Base-by-base conservation (phyloP, 2,888 invertebrate species). In the Cerastoderma edule region DNA sequence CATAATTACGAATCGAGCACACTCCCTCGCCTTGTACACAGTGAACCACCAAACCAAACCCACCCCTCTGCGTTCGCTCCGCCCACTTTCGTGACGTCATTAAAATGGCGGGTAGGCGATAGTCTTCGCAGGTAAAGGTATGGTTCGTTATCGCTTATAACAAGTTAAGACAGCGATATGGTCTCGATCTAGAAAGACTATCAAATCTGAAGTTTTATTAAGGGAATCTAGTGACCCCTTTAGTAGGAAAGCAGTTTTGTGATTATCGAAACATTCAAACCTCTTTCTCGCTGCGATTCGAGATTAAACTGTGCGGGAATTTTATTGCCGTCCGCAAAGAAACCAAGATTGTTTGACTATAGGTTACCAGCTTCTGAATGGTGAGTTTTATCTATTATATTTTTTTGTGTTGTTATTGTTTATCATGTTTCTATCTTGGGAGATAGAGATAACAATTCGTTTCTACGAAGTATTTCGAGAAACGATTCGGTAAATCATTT, bases 111-210 rank as follows among this genome's bases (percentile, higher is more conserved):
- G 68, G 39, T 53, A 72, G n/a, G n/a, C n/a, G n/a, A n/a, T n/a
- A n/a, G n/a, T n/a, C n/a, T n/a, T n/a, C n/a, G n/a, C 78, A 75
- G 78, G 81, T 81, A 81, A 81, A 81, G 78, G n/a, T n/a, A 78
- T 46, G 64, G 53, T 30, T 68, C 67, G 73, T 81, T 75, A 78
- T 81, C 78, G 53, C 44, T 2, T 57, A 56, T n/a, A 74, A 78
- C 78, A 75, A 74, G 78, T 65, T 78, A 65, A 75, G 75, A 66
- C 68, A 72, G 28, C 72, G 78, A 78, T 78, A 78, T 57, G 74
- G 28, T 60, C 33, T 56, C 67, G 46, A 65, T 68, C 44, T 65
- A 63, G 39, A 53, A 68, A 67, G 74, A 71, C 71, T 74, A 78
- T 74, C 76, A 76, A 76, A 76, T 76, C 78, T 68, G n/a, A 64